Percentiles rank a stretch among this genome's conserved stretches.
phyloP scores from a whole-genome alignment of 2,888 invertebrate genomes.

The Ennomos fuscantarius region DNA sequence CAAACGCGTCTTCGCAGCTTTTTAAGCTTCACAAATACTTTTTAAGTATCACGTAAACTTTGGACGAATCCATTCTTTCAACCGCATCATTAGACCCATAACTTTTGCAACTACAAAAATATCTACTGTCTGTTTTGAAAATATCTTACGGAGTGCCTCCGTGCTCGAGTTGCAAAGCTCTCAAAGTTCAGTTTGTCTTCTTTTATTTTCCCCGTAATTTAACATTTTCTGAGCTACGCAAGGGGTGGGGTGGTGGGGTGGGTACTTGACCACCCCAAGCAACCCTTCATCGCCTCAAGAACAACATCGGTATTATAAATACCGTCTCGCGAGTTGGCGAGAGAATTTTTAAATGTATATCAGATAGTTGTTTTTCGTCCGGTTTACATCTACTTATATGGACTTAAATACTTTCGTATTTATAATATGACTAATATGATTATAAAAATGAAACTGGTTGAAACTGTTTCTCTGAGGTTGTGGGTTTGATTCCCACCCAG shows the following conservation, averaged over 20 bases:
- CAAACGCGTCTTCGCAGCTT: slow-evolving; percentile 36
- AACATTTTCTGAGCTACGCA: slow-evolving; percentile 54
- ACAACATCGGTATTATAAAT: slow-evolving; percentile 67
- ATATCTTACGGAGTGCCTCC: slow-evolving; percentile 8
- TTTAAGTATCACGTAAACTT: slow-evolving; percentile 55
- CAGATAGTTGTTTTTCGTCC: slow-evolving; percentile 28
- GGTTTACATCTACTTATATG: background rate
- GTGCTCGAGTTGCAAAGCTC: slow-evolving; percentile 15
- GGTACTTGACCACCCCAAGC: slow-evolving; percentile 60
- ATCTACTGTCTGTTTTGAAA: slow-evolving; percentile 22
- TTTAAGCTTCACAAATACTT: slow-evolving; percentile 44
- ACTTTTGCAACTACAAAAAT: slow-evolving; percentile 28
- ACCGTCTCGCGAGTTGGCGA: slow-evolving; percentile 45
- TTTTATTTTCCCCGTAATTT: slow-evolving; percentile 65
- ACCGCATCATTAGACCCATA: slow-evolving; percentile 57
- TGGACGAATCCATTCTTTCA: slow-evolving; percentile 47
- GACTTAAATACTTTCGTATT: no score
- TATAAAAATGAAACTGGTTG: no score
- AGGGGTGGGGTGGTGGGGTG: slow-evolving; percentile 46
- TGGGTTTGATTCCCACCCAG: no score
- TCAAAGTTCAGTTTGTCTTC: slow-evolving; percentile 47
- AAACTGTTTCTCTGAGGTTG: no score
- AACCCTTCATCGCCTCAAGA: slow-evolving; percentile 70
- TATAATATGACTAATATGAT: no score
- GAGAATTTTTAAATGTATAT: slow-evolving; percentile 38